phyloP scores from a whole-genome alignment of 2,113 vertebrate genomes.

The Apaloderma vittatum region DNA sequence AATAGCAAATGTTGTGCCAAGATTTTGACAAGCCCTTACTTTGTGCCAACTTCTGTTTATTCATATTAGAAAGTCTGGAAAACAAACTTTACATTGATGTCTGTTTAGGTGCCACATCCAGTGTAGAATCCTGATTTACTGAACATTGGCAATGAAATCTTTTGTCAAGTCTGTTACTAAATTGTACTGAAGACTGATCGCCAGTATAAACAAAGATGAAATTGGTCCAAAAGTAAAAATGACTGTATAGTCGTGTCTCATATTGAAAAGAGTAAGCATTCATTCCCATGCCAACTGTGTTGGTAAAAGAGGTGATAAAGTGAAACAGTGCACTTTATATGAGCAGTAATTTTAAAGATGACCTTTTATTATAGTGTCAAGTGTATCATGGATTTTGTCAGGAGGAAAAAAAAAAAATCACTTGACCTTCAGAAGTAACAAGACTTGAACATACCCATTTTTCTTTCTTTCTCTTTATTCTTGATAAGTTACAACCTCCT shows the following conservation, averaged over 20 bases:
- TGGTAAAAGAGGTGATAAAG: neutral
- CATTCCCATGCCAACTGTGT: neutral
- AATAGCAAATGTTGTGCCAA: neutral
- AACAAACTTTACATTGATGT: neutral
- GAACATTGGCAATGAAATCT: neutral
- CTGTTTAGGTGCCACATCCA: neutral
- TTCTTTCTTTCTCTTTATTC: neutral
- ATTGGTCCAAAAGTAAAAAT: neutral
- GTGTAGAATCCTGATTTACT: neutral
- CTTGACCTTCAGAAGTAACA: conserved; percentile 39
- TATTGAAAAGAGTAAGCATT: neutral
- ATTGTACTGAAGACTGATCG: neutral
- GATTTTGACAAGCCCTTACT: neutral
- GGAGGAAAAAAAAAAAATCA: neutral
- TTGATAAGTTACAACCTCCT: neutral
- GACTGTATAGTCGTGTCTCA: neutral
- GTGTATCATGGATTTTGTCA: neutral
- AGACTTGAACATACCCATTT: neutral
- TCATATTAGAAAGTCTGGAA: neutral
- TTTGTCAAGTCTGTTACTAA: neutral
- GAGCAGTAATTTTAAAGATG: conserved; percentile 11
- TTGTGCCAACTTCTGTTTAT: neutral
- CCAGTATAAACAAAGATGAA: neutral
- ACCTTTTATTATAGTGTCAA: conserved; percentile 25
- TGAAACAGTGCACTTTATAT: neutral